A percentile compares a stretch with the other conserved stretches of the same genome.
Conservation (phyloP, 2,113 vertebrate genomes). For the Marcusenius ussheri region DNA sequence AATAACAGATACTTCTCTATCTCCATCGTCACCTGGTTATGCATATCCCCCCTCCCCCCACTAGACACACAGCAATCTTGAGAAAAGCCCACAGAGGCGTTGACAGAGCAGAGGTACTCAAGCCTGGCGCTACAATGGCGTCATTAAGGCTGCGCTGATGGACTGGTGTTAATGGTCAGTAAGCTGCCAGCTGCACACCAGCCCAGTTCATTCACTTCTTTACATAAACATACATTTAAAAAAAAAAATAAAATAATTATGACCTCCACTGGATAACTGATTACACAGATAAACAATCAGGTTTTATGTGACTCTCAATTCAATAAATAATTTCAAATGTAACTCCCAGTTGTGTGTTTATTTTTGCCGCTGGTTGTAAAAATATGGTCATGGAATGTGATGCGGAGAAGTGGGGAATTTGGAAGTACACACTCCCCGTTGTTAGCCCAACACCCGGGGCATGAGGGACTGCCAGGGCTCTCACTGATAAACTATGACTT, state of each 20-base stretch:
- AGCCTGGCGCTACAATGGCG: conserved; percentile 25
- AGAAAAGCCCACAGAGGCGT: conserved; percentile 18
- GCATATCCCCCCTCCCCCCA: neutral
- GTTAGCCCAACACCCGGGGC: neutral
- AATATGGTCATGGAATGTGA: neutral
- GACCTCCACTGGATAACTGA: conserved; percentile 20
- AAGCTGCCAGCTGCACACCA: conserved; percentile 8
- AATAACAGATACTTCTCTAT: neutral
- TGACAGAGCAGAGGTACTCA: conserved; percentile 36
- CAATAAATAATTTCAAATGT: conserved; percentile 19
- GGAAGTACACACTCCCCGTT: neutral
- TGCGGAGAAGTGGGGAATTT: neutral
- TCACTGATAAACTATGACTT: neutral
- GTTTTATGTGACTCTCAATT: conserved; percentile 16
- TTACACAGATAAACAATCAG: conserved; percentile 30
- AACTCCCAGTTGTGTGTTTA: conserved; percentile 16
- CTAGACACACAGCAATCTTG: neutral
- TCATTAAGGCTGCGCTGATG: conserved; percentile 44
- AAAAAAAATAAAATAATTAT: neutral
- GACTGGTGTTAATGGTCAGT: conserved; percentile 32
- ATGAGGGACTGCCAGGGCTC: neutral
- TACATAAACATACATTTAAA: conserved; percentile 1
- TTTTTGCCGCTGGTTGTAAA: neutral
- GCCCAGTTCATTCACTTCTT: conserved; percentile 15
- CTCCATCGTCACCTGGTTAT: neutral